Base-by-base conservation (phyloP, 2,888 invertebrate species). In the Girardia tigrina region DNA sequence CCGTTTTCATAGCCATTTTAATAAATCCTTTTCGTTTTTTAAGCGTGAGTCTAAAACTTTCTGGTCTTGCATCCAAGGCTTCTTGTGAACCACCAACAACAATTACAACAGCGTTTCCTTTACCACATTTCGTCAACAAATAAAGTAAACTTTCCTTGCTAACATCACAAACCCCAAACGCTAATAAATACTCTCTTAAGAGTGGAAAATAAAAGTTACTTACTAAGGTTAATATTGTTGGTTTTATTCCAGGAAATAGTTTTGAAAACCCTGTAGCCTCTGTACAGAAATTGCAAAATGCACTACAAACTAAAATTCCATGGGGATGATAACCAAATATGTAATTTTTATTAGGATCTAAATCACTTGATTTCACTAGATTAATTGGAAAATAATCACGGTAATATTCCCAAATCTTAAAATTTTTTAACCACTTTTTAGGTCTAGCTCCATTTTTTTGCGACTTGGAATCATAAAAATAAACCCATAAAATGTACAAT, bases 41-140 rank as follows among this genome's bases (percentile, higher is more conserved):
- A 1, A 84, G 77, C n/a, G 80, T 81, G 6, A 84, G 79, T 26
- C 78, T 80, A 75, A 80, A 82, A 71, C 78, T 79, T 0, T 82
- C 83, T 0, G 93, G 92, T 81, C 88, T 88, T 0, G 90, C 89
- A 79, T 91, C 89, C 77, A 93, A 86, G 0, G 92, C 89, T 83
- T 95, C 94, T 6, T 90, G 88, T 0, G 92, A 92, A 0, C 95
- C 94, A 0, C 94, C 94, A 0, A 92, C 89, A 74, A 92, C 88
- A 69, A 95, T 85, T 0, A 89, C 88, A 0, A 88, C 88, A 0
- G 87, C 90, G 84, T 87, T 86, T 0, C 89, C 89, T 26, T 77
- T 79, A 12, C 82, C 82, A 75, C 83, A 79, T 42, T 81, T 80
- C 1, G 80, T 80, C 69, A 84, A 78, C 26, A 84, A 78, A 79